phyloP scores from a whole-genome alignment of 2,113 vertebrate genomes.

The Paratilapia polleni region DNA sequence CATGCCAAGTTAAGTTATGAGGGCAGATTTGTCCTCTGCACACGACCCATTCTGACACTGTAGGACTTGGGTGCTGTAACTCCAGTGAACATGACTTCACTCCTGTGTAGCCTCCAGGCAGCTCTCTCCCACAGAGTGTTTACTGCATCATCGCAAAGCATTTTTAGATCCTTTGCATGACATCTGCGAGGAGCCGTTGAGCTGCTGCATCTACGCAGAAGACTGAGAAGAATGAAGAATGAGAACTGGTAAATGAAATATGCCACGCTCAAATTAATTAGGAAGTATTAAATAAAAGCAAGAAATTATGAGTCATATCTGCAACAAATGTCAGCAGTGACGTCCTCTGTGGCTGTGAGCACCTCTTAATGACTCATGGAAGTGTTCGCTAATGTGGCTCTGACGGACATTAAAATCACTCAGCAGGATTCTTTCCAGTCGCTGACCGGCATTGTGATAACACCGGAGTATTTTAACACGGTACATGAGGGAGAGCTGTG shows the following conservation, averaged over 20 bases:
- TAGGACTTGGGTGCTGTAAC: conserved; percentile 21
- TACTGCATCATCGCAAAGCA: conserved; percentile 29
- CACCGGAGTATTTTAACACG: conserved; percentile 27
- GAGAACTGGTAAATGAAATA: conserved; percentile 25
- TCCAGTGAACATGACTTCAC: conserved; percentile 47
- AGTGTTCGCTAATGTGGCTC: conserved; percentile 33
- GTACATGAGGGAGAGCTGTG: conserved; percentile 13
- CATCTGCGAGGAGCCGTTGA: conserved; percentile 13
- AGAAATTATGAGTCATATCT: conserved; percentile 69
- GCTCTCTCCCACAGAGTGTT: conserved; percentile 22
- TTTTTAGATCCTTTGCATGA: conserved; percentile 43
- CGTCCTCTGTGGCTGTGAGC: conserved; percentile 58
- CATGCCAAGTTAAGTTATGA: not conserved
- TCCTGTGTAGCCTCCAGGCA: conserved; percentile 28
- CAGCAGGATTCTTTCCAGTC: conserved; percentile 12
- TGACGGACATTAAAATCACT: conserved; percentile 54
- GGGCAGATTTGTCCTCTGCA: conserved; percentile 11
- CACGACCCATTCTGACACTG: conserved; percentile 36
- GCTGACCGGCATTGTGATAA: conserved; percentile 25
- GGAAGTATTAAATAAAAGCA: conserved; percentile 48
- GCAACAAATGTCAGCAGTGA: conserved; percentile 75
- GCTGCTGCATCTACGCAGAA: conserved; percentile 2
- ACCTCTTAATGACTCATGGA: conserved; percentile 66
- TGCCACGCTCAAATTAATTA: conserved; percentile 12
- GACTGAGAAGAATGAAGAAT: too few relatives aligned